Conservation (phyloP, 2,888 invertebrate genomes). For the Sarcophaga carnaria region DNA sequence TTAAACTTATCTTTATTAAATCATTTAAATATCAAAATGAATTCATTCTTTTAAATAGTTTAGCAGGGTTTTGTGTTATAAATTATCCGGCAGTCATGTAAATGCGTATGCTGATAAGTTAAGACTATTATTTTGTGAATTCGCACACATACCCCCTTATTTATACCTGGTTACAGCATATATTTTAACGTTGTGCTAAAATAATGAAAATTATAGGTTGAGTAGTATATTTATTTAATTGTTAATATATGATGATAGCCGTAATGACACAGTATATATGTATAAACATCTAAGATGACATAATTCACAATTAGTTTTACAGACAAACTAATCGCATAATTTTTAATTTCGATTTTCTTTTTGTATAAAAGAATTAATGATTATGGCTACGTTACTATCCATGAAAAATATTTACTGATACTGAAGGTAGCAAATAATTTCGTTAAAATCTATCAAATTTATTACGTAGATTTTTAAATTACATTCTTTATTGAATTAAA, state of each 20-base stretch:
- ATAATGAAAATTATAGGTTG: not conserved
- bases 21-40: not conserved
- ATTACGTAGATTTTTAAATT: too few relatives aligned
- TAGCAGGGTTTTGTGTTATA: not conserved
- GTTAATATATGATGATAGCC: not conserved
- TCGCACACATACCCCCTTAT: not conserved
- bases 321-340: not conserved
- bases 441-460: too few relatives aligned
- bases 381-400: too few relatives aligned
- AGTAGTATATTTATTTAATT: not conserved
- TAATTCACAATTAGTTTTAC: not conserved
- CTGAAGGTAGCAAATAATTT: too few relatives aligned
- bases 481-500: too few relatives aligned
- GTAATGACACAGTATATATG: not conserved
- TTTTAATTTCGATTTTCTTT: not conserved
- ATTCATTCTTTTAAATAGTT: not conserved
- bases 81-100: conserved; percentile 2
- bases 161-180: not conserved
- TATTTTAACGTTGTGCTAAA: not conserved
- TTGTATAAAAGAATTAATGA: not conserved
- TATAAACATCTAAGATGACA: not conserved
- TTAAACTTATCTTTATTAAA: not conserved
- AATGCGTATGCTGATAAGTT: conserved; percentile 17
- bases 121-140: conserved; percentile 10
- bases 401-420: too few relatives aligned